phyloP scores from a whole-genome alignment of 2,113 vertebrate genomes.

The Bolborhynchus lineola region DNA sequence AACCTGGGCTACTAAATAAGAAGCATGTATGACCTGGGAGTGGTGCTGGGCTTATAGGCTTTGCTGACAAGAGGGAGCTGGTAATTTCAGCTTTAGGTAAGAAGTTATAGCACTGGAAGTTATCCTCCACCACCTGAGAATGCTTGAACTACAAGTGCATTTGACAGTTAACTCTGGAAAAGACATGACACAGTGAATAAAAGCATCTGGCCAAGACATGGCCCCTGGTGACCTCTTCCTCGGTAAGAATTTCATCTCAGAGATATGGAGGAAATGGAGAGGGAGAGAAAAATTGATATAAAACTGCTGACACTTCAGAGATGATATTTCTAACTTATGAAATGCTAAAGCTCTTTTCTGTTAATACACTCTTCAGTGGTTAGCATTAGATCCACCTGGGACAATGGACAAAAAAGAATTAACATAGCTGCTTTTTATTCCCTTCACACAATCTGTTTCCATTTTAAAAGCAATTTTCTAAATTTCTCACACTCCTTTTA shows the following conservation, averaged over 20 bases:
- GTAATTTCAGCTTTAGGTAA: not conserved
- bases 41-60: not conserved
- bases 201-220: conserved; percentile 44
- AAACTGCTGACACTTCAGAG: conserved; percentile 58
- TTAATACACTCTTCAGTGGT: conserved; percentile 44
- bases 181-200: conserved; percentile 35
- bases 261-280: conserved; percentile 33
- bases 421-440: conserved; percentile 48
- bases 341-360: conserved; percentile 35
- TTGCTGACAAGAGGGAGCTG: not conserved
- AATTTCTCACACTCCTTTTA: conserved; percentile 47
- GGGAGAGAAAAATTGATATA: conserved; percentile 49
- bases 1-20: not conserved
- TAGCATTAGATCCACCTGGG: conserved; percentile 40
- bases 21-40: accelerated
- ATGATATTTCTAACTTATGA: conserved; percentile 52
- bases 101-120: not conserved
- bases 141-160: not conserved
- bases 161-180: conserved; percentile 32
- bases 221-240: conserved; percentile 46
- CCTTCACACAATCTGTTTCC: conserved; percentile 36
- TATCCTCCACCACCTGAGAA: not conserved
- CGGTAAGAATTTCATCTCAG: not conserved
- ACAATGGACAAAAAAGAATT: conserved; percentile 53
- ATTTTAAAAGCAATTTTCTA: conserved; percentile 59